Evolutionary conservation across 2,797 vertebrate species (phyloP), one percentile per base, ranked within the genome.

Genomic region (Pterois miles): DNA sequence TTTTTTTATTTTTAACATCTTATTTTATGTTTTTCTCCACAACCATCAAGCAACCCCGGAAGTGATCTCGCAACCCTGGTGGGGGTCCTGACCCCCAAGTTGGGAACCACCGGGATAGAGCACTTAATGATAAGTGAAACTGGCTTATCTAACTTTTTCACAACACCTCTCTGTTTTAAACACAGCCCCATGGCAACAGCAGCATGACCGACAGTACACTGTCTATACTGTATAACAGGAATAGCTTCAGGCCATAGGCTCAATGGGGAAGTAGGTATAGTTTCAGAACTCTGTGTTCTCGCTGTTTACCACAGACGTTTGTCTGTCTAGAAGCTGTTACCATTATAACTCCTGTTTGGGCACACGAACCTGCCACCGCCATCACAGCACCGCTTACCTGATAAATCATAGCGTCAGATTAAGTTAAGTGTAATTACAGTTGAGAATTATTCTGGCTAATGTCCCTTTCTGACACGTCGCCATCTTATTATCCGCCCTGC

Each of bases 261-360:
- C 46, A 83, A 74, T 77, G 40, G 63, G 81, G 90, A 93, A 92
- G 84, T 86, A 66, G 36, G 16, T 70, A 46, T 6, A 68, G 82
- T 88, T 91, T 90, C 76, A 78, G 34, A 86, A 85, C 86, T 68
- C 40, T 13, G 6, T 72, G 86, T 84, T 79, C 58, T 27, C 65
- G 25, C 62, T 40, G 54, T 18, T 84, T 36, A 76, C 89, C 76
- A 59, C 80, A 84, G n/a, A 62, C 5, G 6, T 57, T 58, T 33
- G 72, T 31, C 27, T 18, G 20, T 69, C 82, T 20, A n/a, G 29
- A 25, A 43, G 34, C 59, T 18, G 43, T 76, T 64, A 6, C 53
- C 56, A 64, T n/a, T 14, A 43, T 4, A 48, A 31, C 11, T 16
- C 23, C 3, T 31, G 23, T 54, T 58, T 65, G 22, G 29, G 31